Base-by-base conservation (phyloP, 2,888 invertebrate genomes). In the Dromius quadrimaculatus region DNA sequence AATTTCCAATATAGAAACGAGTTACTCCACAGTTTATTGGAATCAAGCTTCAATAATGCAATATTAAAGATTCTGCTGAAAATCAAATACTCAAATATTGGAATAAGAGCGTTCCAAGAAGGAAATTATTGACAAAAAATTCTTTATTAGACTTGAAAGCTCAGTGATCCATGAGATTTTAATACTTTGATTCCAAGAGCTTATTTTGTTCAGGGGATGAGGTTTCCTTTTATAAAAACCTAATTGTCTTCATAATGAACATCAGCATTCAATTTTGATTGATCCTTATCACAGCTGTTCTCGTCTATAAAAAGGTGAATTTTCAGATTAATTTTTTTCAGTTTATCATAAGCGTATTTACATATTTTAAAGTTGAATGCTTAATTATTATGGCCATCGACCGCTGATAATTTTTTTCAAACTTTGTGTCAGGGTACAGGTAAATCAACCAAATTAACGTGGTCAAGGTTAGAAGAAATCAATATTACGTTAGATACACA, bases 301-400 rank as follows among this genome's bases (percentile, higher is more conserved):
- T 15, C 41, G 41, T 54, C 28, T 32, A 54, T 54, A 54, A 54
- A 54, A 54, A 54, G 28, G 50, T 54, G 50, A 54, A 54, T 28
- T 28, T 54, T 54, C 20, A 54, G 50, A 23, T 54, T 54, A 54
- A 54, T 28, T 23, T 15, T n/a, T n/a, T 13, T 47, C 8, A 6
- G 50, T 28, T 54, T 54, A 62, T 62, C 47, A 64, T 64, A 64
- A 47, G 34, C 47, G 47, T 47, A 64, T 64, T 64, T 47, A 47
- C 64, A 64, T 64, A 64, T 64, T 64, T 64, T 47, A 63, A 64
- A 45, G 47, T 45, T 64, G 47, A 64, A 45, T 64, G 45, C 64
- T 64, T 47, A 64, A 64, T 64, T 64, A 64, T 64, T 64, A 47
- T 34, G 45, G 47, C 20, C 32, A 34, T 22, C 50, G 47, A 8